Base-by-base conservation (phyloP, 2,888 invertebrate species). In the Ryuthela nishihirai region DNA sequence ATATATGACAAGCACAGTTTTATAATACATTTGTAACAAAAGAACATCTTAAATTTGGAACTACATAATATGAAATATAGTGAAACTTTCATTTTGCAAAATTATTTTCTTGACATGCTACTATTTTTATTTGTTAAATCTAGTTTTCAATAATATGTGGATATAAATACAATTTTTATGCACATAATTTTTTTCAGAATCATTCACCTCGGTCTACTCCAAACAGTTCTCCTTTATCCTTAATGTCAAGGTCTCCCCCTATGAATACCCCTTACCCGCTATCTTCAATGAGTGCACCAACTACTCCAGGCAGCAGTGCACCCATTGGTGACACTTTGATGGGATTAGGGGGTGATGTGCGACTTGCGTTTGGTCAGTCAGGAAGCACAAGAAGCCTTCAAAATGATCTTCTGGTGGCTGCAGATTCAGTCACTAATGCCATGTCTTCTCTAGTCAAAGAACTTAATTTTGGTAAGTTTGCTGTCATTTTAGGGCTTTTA, bases 391-490 rank as follows among this genome's bases (percentile, higher is more conserved):
- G 60, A 36, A 60, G 60, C 32, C 35, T 54, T 20, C 60, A 60
- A 18, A 54, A 89, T 72, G 93, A 94, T 76, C 82, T 98, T 49
- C 81, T 97, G 67, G 87, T 89, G 71, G 95, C 97, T 40, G 97
- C 97, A 42, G 97, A 97, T 77, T 94, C 91, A 23, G 95, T 98
- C 68, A 95, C 97, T 61, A 91, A 91, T 76, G 97, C 97, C 62
- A 97, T 98, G 93, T 93, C 94, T 26, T 91, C 92, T 21, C 83
- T 98, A 68, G 97, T 98, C 69, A 83, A 91, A 75, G 97, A 98
- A 79, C 82, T 97, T 48, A 94, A 94, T 77, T 88, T 91, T 79
- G 89, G 72, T 50, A 32, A 38, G 36, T 23, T 10, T 15, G 12
- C 12, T 43, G 15, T 20, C 10, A 32, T 24, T 34, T 7, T 21